Evolutionary conservation across 2,888 invertebrate species (phyloP).

Genomic region (Pollenia amentaria): DNA sequence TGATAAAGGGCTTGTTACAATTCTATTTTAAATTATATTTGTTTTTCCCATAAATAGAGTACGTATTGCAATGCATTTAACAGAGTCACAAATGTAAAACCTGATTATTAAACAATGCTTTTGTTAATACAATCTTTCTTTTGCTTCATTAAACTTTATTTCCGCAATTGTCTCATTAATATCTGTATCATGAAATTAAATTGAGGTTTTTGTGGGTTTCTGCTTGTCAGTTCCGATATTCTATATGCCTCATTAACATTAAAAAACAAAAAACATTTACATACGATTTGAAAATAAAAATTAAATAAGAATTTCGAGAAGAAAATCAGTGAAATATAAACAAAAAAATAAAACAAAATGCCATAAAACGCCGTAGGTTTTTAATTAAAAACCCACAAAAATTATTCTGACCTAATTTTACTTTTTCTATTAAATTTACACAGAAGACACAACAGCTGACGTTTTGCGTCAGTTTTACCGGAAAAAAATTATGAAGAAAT

Average conservation of each 20-base stretch:
- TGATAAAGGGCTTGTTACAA: conserved; percentile 29
- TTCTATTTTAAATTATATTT: conserved; percentile 23
- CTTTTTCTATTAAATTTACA: background rate
- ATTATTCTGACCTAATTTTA: conserved; percentile 42
- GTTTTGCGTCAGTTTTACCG: conserved; percentile 1
- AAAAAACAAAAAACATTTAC: conserved; percentile 44
- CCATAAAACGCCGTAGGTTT: conserved; percentile 8
- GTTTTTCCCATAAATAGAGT: conserved; percentile 24
- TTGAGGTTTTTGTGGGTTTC: conserved; percentile 47
- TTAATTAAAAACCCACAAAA: background rate
- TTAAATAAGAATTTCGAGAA: conserved; percentile 7
- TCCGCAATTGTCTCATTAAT: conserved; percentile 71
- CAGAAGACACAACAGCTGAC: conserved; percentile 23
- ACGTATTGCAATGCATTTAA: conserved; percentile 18
- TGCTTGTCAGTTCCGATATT: conserved; percentile 41
- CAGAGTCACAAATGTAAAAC: background rate
- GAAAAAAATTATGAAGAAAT: conserved; percentile 35
- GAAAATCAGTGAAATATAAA: background rate
- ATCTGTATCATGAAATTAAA: conserved; percentile 43
- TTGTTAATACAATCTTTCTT: conserved; percentile 46
- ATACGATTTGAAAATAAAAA: conserved; percentile 9
- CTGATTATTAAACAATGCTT: conserved; percentile 48
- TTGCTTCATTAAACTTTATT: conserved; percentile 72
- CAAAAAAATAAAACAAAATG: conserved; percentile 9
- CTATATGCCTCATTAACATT: conserved; percentile 56